Evolutionary conservation across 2,797 vertebrate species (phyloP).

Genomic region (Eurystomus glaucurus): DNA sequence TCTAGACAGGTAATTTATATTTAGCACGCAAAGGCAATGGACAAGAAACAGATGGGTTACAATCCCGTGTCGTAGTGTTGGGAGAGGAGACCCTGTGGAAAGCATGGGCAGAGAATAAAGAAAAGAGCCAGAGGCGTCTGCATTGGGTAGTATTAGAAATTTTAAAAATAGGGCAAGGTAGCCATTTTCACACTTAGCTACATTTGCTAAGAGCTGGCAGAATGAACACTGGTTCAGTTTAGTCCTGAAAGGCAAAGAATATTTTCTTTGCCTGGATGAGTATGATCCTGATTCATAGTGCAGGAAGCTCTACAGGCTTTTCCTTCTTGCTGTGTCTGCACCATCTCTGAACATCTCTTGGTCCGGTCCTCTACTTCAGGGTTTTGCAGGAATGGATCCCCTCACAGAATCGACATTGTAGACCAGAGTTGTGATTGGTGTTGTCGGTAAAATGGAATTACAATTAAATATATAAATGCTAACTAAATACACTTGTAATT

Average conservation of each 20-base stretch:
- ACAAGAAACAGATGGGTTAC: background rate
- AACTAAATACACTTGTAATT: background rate
- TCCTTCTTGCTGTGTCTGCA: background rate
- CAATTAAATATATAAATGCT: background rate
- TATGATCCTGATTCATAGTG: background rate
- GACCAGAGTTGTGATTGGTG: background rate
- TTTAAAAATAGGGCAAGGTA: background rate
- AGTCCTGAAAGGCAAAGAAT: background rate
- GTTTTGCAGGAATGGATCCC: background rate
- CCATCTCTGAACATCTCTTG: background rate
- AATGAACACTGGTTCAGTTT: background rate
- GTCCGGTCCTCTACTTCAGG: background rate
- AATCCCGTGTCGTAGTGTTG: background rate
- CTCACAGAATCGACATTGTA: background rate
- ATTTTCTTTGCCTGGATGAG: background rate
- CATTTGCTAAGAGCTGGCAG: background rate
- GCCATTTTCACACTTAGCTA: background rate
- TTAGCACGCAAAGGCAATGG: background rate
- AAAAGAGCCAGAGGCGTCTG: background rate
- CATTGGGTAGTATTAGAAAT: background rate
- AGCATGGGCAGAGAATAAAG: background rate
- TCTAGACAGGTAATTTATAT: background rate
- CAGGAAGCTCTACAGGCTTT: background rate
- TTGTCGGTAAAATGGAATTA: background rate
- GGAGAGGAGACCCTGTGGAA: background rate